phyloP scores from a whole-genome alignment of 2,113 vertebrate genomes.

The Heterochromis multidens region DNA sequence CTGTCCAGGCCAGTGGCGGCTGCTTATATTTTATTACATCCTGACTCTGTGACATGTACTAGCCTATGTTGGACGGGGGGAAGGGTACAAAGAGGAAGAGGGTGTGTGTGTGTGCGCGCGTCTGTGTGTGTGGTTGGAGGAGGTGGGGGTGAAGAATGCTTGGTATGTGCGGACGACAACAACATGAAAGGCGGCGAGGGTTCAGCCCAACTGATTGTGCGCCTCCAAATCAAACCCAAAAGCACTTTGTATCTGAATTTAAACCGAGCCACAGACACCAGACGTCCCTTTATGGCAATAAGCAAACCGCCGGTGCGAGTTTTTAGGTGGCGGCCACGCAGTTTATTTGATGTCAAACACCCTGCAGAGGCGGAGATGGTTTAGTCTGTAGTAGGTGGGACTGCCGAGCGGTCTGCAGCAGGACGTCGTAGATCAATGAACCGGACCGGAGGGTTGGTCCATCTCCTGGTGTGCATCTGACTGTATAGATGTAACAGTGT shows the following conservation, averaged over 20 bases:
- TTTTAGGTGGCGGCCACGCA: neutral
- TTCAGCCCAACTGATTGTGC: neutral
- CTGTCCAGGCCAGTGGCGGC: constrained; percentile 45
- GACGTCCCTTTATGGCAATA: neutral
- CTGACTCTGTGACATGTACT: constrained; percentile 68
- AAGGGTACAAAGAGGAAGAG: constrained; percentile 73
- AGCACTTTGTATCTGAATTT: neutral
- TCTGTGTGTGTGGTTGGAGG: constrained; percentile 61
- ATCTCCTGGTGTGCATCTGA: constrained; percentile 49
- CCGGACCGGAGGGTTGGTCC: constrained; percentile 73
- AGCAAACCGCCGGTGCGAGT: neutral
- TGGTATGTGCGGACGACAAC: constrained; percentile 76
- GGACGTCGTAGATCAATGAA: constrained; percentile 83
- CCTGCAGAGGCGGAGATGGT: constrained; percentile 71
- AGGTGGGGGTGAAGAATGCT: constrained; percentile 79
- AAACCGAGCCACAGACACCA: neutral
- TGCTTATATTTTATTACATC: constrained; percentile 72
- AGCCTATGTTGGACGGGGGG: constrained; percentile 57
- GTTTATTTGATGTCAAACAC: constrained; percentile 6
- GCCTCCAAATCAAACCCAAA: neutral
- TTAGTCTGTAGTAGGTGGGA: constrained; percentile 84
- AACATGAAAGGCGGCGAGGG: constrained; percentile 44
- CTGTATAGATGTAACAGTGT: constrained; percentile 67
- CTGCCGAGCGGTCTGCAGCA: constrained; percentile 79
- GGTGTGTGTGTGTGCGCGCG: constrained; percentile 45